A percentile compares a stretch with the other conserved stretches of the same genome.
Evolutionary conservation across 2,113 vertebrate genomes (phyloP).

Genomic region (Galbula dea): DNA sequence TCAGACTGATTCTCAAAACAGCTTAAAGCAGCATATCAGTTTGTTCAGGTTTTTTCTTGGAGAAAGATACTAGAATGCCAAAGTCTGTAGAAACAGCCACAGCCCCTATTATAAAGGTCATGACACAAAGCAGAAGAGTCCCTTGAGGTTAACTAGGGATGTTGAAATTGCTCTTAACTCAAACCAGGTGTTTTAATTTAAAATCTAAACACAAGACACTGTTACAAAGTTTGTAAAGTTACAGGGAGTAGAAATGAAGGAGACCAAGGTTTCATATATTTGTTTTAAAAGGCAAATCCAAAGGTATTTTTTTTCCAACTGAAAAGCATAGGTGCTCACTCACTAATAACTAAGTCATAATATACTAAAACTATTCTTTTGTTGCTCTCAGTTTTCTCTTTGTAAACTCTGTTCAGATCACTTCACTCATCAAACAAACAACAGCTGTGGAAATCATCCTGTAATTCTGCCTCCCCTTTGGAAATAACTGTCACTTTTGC

Average conservation of each 20-base stretch:
- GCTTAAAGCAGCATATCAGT: fast-evolving
- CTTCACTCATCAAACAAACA: neutral
- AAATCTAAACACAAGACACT: neutral
- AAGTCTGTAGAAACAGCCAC: neutral
- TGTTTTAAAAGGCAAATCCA: neutral
- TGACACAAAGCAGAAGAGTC: neutral
- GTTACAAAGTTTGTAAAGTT: neutral
- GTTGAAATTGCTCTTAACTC: neutral
- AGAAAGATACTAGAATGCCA: neutral
- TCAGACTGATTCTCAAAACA: neutral
- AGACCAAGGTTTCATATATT: neutral
- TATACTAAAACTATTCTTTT: neutral
- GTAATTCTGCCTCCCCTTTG: neutral
- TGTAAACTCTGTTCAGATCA: neutral
- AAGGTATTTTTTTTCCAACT: neutral
- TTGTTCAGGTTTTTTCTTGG: neutral
- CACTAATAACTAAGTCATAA: neutral
- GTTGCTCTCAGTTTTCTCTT: neutral
- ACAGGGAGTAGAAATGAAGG: neutral
- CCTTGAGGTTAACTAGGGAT: neutral
- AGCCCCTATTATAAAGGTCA: neutral
- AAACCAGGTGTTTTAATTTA: neutral
- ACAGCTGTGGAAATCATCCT: neutral
- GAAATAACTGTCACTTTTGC: neutral
- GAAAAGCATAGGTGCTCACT: neutral